phyloP scores from a whole-genome alignment of 2,797 vertebrate species.

The Echiichthys vipera region DNA sequence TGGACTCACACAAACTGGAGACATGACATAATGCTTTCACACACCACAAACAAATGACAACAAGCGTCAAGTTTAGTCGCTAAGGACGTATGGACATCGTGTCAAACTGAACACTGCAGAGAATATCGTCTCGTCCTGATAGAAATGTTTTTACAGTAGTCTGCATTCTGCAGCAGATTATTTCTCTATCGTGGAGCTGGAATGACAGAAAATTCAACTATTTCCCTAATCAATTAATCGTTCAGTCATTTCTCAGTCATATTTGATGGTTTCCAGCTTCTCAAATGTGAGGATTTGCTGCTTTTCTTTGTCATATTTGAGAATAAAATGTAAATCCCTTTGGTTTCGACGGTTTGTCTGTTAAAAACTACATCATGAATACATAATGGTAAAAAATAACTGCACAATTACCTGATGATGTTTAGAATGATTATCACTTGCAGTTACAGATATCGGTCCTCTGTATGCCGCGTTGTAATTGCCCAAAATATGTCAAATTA shows the following conservation, averaged over 20 bases:
- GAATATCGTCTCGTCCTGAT: neutral
- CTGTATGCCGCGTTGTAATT: neutral
- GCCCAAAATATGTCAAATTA: constrained; percentile 31
- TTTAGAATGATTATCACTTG: neutral
- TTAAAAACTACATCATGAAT: neutral
- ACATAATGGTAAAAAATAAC: no score
- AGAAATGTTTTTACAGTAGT: neutral
- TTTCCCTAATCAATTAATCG: neutral
- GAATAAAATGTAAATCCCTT: neutral
- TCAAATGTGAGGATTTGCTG: neutral
- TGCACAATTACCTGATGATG: neutral
- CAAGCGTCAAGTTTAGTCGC: neutral
- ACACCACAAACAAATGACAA: constrained; percentile 19
- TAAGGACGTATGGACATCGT: constrained; percentile 28
- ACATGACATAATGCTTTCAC: constrained; percentile 14
- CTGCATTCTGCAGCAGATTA: neutral
- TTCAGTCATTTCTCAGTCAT: neutral
- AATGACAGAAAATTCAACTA: neutral
- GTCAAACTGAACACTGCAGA: neutral
- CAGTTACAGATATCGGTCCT: neutral
- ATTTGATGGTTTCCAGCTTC: neutral
- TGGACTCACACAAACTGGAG: constrained; percentile 19
- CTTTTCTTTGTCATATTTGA: neutral
- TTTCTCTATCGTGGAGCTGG: neutral
- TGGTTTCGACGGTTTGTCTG: neutral